Conservation (phyloP, 2,888 invertebrate genomes). For the Hirtodrosophila trivittata region DNA sequence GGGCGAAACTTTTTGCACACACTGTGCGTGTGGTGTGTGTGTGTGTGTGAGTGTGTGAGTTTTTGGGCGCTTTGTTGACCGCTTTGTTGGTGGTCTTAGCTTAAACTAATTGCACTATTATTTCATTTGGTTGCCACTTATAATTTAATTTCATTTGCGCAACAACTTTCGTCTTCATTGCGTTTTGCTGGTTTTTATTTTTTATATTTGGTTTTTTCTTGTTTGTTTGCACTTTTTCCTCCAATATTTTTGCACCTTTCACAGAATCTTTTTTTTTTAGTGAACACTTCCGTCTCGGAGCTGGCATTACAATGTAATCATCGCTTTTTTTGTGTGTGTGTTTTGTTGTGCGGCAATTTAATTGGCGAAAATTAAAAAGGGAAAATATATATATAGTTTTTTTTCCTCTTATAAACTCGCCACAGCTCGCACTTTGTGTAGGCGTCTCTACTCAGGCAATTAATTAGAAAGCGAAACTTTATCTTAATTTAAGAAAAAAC, state of each 20-base stretch:
- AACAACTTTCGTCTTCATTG: constrained; percentile 78
- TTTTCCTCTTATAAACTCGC: constrained; percentile 27
- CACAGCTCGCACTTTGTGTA: constrained; percentile 53
- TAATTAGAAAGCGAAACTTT: constrained; percentile 78
- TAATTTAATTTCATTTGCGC: constrained; percentile 71
- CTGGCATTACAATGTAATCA: constrained; percentile 51
- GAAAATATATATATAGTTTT: constrained; percentile 58
- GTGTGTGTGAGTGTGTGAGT: neutral
- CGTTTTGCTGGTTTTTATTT: constrained; percentile 23
- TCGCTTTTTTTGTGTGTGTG: constrained; percentile 34
- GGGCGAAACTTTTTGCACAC: constrained; percentile 54
- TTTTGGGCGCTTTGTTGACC: constrained; percentile 8
- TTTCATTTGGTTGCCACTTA: constrained; percentile 64
- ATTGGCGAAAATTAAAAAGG: constrained; percentile 79
- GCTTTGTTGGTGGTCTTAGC: constrained; percentile 44
- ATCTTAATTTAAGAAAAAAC: constrained; percentile 46
- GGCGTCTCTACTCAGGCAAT: constrained; percentile 66
- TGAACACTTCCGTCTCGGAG: constrained; percentile 60
- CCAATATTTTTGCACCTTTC: constrained; percentile 72
- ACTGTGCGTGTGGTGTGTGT: neutral
- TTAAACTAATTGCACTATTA: constrained; percentile 72
- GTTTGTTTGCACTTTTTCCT: constrained; percentile 56
- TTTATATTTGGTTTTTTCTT: constrained; percentile 27
- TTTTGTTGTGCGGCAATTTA: constrained; percentile 58
- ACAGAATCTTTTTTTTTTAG: constrained; percentile 61